Conservation (phyloP, 2,113 vertebrate species). For the Falcunculus frontatus region DNA sequence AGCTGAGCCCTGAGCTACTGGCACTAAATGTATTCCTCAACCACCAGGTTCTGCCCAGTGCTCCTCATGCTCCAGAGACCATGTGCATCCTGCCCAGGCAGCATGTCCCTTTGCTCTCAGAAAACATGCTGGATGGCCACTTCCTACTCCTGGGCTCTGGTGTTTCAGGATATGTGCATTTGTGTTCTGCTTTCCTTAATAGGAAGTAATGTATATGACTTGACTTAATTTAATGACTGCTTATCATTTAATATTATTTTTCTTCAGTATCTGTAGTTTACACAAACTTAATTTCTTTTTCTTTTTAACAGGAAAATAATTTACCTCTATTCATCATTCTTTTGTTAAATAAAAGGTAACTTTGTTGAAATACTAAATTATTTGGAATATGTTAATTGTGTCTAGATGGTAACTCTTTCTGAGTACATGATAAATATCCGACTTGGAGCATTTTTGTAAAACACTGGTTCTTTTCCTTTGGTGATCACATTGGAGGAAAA, state of each 20-base stretch:
- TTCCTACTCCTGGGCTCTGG: neutral
- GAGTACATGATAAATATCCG: neutral
- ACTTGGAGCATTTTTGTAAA: neutral
- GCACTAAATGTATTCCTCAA: neutral
- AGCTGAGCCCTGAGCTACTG: neutral
- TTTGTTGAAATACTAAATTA: neutral
- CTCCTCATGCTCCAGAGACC: neutral
- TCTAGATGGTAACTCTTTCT: neutral
- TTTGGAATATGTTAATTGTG: neutral
- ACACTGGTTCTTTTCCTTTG: neutral
- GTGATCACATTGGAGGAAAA: neutral
- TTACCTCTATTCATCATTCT: neutral
- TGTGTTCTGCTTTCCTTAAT: neutral
- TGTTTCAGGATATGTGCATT: neutral
- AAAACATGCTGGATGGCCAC: rapidly evolving
- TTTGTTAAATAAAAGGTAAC: neutral
- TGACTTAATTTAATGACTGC: neutral
- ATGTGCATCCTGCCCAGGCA: neutral
- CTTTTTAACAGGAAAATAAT: neutral
- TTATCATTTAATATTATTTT: neutral
- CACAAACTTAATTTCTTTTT: neutral
- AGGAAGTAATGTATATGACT: neutral
- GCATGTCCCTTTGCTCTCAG: neutral
- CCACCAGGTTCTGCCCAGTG: neutral
- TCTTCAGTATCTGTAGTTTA: neutral